Percentiles rank a stretch among this genome's conserved stretches.
Conservation (phyloP, 2,888 invertebrate genomes). For the Phengaris alcon region DNA sequence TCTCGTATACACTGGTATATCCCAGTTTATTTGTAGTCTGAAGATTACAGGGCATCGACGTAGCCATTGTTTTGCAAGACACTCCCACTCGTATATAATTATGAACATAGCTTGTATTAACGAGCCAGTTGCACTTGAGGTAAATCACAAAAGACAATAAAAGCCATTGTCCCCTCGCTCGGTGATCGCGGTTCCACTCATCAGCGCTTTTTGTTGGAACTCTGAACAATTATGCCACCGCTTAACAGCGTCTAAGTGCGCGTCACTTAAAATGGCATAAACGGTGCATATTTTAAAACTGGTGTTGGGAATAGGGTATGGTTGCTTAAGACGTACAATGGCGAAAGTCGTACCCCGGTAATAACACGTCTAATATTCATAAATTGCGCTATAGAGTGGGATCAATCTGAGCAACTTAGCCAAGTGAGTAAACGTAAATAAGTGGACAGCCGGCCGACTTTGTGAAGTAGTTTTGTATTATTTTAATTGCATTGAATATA, state of each 20-base stretch:
- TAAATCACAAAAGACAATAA: slow-evolving; percentile 3
- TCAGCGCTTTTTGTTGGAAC: slow-evolving; percentile 8
- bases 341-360: too few relatives aligned
- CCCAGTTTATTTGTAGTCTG: too few relatives aligned
- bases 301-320: too few relatives aligned
- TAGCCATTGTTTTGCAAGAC: neutral
- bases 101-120: neutral
- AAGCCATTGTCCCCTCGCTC: slow-evolving; percentile 4
- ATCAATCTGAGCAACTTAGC: too few relatives aligned
- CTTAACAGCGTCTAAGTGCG: neutral
- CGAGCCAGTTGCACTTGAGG: neutral
- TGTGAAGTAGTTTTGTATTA: too few relatives aligned
- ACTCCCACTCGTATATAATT: neutral
- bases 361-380: too few relatives aligned
- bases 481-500: too few relatives aligned
- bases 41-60: neutral
- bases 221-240: neutral
- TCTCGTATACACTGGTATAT: too few relatives aligned
- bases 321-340: too few relatives aligned
- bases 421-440: too few relatives aligned
- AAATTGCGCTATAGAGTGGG: too few relatives aligned
- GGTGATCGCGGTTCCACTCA: neutral
- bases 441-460: too few relatives aligned
- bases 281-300: slow-evolving; percentile 2
- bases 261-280: slow-evolving; percentile 3